A percentile compares a stretch with the other conserved stretches of the same genome.
These are phyloP conservation scores for Drosophila rellima DNA, from an alignment of 2,888 invertebrate species.

Conservation along the genomic window DNA sequence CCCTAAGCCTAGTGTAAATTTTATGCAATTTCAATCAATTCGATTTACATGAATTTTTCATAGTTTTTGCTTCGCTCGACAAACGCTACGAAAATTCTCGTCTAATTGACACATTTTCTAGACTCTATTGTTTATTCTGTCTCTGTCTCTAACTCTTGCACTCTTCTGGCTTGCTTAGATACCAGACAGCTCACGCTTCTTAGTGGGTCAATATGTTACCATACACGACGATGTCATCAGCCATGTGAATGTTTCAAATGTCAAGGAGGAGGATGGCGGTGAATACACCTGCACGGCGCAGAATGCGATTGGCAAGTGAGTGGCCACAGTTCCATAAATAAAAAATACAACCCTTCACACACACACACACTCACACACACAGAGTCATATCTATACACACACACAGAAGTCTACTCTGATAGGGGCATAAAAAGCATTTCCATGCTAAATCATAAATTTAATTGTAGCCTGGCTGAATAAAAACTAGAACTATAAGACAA, in stretches of 20 bases:
- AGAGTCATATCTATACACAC: not conserved
- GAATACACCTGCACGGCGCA: slow-evolving; percentile 94
- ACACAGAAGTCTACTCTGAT: slow-evolving; percentile 27
- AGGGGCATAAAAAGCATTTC: slow-evolving; percentile 75
- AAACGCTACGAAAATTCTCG: slow-evolving; percentile 15
- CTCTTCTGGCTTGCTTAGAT: slow-evolving; percentile 71
- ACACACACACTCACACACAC: slow-evolving; percentile 11
- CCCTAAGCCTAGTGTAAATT: slow-evolving; percentile 57
- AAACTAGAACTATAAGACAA: slow-evolving; percentile 34
- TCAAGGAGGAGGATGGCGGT: slow-evolving; percentile 95
- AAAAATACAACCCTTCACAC: slow-evolving; percentile 35
- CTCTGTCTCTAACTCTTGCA: not conserved
- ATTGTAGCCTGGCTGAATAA: slow-evolving; percentile 53
- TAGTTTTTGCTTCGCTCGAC: slow-evolving; percentile 23
- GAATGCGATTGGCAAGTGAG: slow-evolving; percentile 91
- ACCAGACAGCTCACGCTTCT: slow-evolving; percentile 89
- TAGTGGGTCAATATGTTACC: slow-evolving; percentile 96
- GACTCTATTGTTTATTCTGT: slow-evolving; percentile 11
- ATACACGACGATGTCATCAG: slow-evolving; percentile 97
- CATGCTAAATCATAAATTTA: slow-evolving; percentile 82
- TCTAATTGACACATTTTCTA: slow-evolving; percentile 61
- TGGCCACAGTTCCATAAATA: slow-evolving; percentile 69
- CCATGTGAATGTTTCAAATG: slow-evolving; percentile 95
- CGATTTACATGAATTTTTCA: slow-evolving; percentile 76
- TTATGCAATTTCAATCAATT: slow-evolving; percentile 80